Evolutionary conservation across 2,113 vertebrate genomes (phyloP), one percentile per base, ranked within the genome.

Genomic region (Aix galericulata): DNA sequence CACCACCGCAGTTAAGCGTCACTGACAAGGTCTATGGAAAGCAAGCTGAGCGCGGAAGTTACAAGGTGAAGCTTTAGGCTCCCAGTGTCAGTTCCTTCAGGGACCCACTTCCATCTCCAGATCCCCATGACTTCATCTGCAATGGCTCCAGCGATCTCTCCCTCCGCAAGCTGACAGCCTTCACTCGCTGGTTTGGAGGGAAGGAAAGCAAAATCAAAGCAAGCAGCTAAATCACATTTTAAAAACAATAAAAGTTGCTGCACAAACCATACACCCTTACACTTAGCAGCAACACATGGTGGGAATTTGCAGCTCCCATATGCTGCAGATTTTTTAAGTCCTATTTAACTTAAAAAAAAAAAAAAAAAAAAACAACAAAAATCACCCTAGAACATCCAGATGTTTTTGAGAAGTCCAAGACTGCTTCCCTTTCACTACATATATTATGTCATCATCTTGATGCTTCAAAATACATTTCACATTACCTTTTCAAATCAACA

Each of bases 271-370:
- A 29, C 38, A 58, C 69, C 60, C 85, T 91, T 77, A 67, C 17
- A 50, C 71, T 77, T 50, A 20, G 36, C 56, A 73, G 64, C 62
- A 95, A 73, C 82, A 83, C 48, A 71, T 56, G 77, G 89, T 34
- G 58, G 76, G 62, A 84, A 95, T 72, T 68, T 81, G 58, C 83
- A 81, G 44, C 26, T 89, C 25, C 50, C 62, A 92, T 66, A 79
- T 34, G 55, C 5, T 38, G 14, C 1, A 3, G 25, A 87, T 50
- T 50, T 50, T 68, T 82, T 4, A 93, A 90, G 55, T 80, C 36
- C 31, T 73, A 79, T 68, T 86, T 68, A 62, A 86, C 34, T 62
- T 32, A 9, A 55, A 66, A 59, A 52, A 69, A 40, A 40, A 13
- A 13, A 40, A 40, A 13, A 13, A 40, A 13, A 40, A 40, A 5